Percentiles rank a stretch among this genome's conserved stretches.
Evolutionary conservation across 2,888 invertebrate species (phyloP).

Genomic region (Balanococcus diminutus): DNA sequence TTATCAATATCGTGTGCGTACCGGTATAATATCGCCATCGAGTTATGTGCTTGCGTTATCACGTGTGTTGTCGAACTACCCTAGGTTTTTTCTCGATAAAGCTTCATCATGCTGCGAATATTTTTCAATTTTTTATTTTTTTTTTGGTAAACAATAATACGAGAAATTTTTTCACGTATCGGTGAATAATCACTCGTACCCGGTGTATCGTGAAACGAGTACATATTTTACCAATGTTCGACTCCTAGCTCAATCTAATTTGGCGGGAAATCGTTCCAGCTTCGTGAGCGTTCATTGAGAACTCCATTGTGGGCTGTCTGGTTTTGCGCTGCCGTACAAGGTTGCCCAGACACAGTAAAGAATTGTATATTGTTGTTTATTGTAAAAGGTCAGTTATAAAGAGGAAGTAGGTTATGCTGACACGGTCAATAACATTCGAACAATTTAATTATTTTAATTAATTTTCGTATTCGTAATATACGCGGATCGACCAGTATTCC

Average conservation of each 20-base stretch:
- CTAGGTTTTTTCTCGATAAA: not conserved
- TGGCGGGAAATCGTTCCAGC: constrained; percentile 42
- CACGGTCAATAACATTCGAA: constrained; percentile 27
- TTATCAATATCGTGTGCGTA: not conserved
- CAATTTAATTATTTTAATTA: constrained; percentile 25
- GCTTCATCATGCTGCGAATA: not conserved
- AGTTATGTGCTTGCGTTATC: not conserved
- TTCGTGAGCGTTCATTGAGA: constrained; percentile 31
- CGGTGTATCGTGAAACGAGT: not conserved
- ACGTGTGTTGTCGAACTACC: not conserved
- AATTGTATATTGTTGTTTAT: constrained; percentile 28
- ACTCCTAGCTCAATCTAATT: constrained; percentile 8
- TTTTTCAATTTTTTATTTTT: not conserved
- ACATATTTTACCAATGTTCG: not conserved
- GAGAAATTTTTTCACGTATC: not conserved
- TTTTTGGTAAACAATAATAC: not conserved
- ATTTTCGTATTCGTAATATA: not conserved
- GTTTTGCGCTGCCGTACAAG: constrained; percentile 20
- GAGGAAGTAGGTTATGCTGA: constrained; percentile 38
- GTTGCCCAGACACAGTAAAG: constrained; percentile 25
- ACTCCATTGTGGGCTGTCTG: constrained; percentile 28
- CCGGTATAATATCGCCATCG: not conserved
- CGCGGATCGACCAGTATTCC: not conserved
- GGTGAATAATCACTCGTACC: not conserved
- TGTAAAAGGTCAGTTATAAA: constrained; percentile 39